Base-by-base conservation (phyloP, 2,113 vertebrate genomes). In the Caranx melampygus region DNA sequence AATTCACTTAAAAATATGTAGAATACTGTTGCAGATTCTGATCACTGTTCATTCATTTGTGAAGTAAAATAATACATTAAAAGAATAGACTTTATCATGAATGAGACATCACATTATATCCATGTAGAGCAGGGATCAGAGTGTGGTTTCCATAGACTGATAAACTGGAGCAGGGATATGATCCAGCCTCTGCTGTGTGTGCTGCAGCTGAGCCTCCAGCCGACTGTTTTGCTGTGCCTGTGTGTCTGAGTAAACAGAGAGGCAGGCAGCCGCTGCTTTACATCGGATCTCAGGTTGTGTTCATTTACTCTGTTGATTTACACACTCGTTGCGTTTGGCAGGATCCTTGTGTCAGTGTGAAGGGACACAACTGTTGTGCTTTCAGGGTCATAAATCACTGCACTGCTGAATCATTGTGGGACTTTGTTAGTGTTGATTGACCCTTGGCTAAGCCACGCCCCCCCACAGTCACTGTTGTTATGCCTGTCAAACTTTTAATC, bases 281-380 rank as follows among this genome's bases (percentile, higher is more conserved):
- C 71, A 78, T 89, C 90, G 77, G 74, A 75, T 70, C 74, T 82
- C 64, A 72, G 75, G 57, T 79, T 83, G 81, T 79, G 55, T 85
- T 93, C 35, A 51, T 87, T 78, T 20, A 66, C 55, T 63, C 55
- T 14, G 42, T 54, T 89, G 93, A 93, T 93, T 94, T 93, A 92
- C 88, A 83, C 88, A 85, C 88, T 88, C 86, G 26, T 58, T 54
- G 59, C 34, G 37, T 79, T 72, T 54, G 81, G 52, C 80, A 71
- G 74, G 72, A 59, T 72, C 68, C 65, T 79, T 86, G 77, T 90
- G 81, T 80, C 61, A 54, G 63, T 83, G 83, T 87, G 75, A 79
- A 81, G 72, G 73, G 73, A 78, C 80, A 60, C 37, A 42, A 47
- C 59, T 83, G 62, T 79, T 65, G 47, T 83, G 61, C 85, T 72